Evolutionary conservation across 1,140 invertebrate species (phyloP).

Genomic region (Argopecten irradians): DNA sequence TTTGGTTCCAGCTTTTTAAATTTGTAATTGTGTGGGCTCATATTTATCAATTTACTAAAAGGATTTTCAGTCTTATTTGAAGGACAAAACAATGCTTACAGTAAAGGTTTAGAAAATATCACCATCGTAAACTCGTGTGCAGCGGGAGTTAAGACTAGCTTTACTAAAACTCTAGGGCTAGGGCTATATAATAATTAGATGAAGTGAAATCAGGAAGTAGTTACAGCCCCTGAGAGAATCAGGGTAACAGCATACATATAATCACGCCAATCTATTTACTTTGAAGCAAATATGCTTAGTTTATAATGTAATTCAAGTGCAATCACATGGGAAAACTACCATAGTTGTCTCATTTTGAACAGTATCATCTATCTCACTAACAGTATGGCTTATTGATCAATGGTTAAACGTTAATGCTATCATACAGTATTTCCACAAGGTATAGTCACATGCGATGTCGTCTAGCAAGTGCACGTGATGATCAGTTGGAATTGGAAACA

Average conservation of each 20-base stretch:
- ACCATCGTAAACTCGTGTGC: too few species aligned
- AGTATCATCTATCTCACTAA: background rate
- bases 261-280: background rate
- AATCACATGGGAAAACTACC: background rate
- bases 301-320: background rate
- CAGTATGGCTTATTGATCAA: background rate
- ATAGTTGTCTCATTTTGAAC: background rate
- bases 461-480: background rate
- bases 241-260: background rate
- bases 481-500: background rate
- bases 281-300: background rate
- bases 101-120: too few species aligned
- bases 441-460: background rate
- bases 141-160: too few species aligned
- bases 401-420: background rate
- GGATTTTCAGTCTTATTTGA: too few species aligned
- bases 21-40: too few species aligned
- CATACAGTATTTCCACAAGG: background rate
- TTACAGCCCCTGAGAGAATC: background rate
- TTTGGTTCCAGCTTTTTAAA: too few species aligned
- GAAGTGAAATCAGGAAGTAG: background rate
- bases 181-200: background rate
- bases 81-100: too few species aligned
- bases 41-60: too few species aligned
- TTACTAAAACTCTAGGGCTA: background rate